Evolutionary conservation across 2,113 vertebrate species (phyloP), one percentile per base, ranked within the genome.

Genomic region (Podocnemis expansa): DNA sequence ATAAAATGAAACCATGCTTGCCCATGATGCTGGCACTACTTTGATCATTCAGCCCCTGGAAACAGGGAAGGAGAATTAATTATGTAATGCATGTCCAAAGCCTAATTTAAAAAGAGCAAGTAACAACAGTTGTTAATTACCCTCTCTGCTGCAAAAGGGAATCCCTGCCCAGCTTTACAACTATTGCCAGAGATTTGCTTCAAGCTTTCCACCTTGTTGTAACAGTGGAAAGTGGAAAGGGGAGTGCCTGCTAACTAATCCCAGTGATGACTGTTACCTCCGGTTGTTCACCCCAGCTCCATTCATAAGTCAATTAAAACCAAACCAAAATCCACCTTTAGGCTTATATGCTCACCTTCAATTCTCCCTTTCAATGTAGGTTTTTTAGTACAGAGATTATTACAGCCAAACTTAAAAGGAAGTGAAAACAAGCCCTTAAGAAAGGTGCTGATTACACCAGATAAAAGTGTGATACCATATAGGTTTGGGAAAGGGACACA

Each of bases 121-220:
- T 31, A 88, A 85, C 75, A 60, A 84, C 12, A 63, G 31, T 1
- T 11, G 84, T 63, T 54, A 93, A 89, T 82, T 82, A 9, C 5
- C 63, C 34, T 82, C 93, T 91, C 86, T 95, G 85, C 31, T 89
- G 34, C 89, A 55, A 51, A 85, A 94, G 89, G 89, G 91, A 95
- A 96, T 94, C 76, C 73, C 89, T 95, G 93, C 13, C 76, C 60
- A 87, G n/a, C 88, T 81, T 85, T 90, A 60, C 70, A 95, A 16
- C 19, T 83, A 38, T 56, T 96, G 93, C 89, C 94, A 96, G 93
- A 84, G 86, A 87, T 89, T 93, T 96, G 76, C 85, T 89, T 91
- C 0, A 13, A 92, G 52, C 70, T 89, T 73, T 67, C 85, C 86
- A n/a, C 31, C 88, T 95, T 94, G 81, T 93, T 96, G 52, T 87